Evolutionary conservation across 2,888 invertebrate genomes (phyloP), one percentile per base, ranked within the genome.

Genomic region (Agrypnus murinus): DNA sequence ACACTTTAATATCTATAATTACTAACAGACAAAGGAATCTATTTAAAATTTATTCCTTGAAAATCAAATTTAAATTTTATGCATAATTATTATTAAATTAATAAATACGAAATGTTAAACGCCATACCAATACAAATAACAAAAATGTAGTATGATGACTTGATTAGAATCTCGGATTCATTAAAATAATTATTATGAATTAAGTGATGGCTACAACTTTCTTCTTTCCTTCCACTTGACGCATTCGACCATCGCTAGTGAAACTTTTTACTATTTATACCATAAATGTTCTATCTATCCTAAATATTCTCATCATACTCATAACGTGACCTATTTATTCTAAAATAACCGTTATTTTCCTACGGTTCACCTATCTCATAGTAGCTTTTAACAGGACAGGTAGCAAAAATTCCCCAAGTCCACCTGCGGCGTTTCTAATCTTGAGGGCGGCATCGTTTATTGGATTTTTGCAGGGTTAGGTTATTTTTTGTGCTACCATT

Each of bases 311-410:
- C n/a, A n/a, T n/a, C n/a, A 17, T 17, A 25, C 19, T 19, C 10
- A 32, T 8, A 15, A 19, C 25, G 17, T 68, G 71, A 71, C 71
- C 71, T 50, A 66, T 71, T 57, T 65, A 64, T 62, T 43, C 19
- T 31, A 46, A 14, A 57, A 25, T 31, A 53, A 62, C 71, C 71
- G 71, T 71, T 71, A 71, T 17, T 66, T 57, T 53, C 46, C 58
- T 68, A 69, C 58, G 31, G 63, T 55, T 57, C 46, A 55, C 45
- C 32, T 25, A n/a, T n/a, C n/a, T n/a, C n/a, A n/a, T n/a, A 46
- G 43, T 50, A 58, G 38, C 34, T 43, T 64, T 43, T 64, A 48
- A 46, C 15, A 38, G 48, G 14, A 63, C 71, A 71, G 71, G 71
- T 71, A 71, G 66, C 66, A 38, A 63, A 71, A 62, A 38, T 60